phyloP scores from a whole-genome alignment of 2,888 invertebrate genomes.

The Tholera decimalis region DNA sequence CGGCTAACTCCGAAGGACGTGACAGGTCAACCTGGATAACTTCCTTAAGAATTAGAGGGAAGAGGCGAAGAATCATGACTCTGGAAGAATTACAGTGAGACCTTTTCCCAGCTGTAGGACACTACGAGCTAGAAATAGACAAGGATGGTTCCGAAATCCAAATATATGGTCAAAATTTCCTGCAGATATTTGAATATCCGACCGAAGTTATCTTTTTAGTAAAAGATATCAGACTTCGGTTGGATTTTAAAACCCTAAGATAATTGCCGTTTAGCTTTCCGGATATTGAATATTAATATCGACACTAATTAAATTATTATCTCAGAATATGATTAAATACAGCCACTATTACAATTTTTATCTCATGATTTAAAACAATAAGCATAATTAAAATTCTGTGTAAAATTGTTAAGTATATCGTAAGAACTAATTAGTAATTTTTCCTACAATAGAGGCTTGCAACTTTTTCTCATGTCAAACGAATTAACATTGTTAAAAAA shows the following conservation, averaged over 20 bases:
- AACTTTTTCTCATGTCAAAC: conserved; percentile 45
- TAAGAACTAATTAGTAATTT: conserved; percentile 6
- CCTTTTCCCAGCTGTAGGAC: too few species aligned
- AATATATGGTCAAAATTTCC: not conserved
- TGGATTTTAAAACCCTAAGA: conserved; percentile 15
- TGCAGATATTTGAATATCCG: not conserved
- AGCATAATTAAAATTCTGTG: conserved; percentile 8
- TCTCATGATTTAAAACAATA: conserved; percentile 12
- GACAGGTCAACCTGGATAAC: too few species aligned
- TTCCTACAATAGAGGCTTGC: conserved; percentile 32
- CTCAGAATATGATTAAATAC: not conserved
- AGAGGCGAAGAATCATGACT: too few species aligned
- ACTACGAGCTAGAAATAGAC: too few species aligned
- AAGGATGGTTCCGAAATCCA: not conserved
- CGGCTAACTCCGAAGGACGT: too few species aligned
- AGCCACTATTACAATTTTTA: not conserved
- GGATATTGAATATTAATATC: not conserved
- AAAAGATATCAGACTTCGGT: not conserved
- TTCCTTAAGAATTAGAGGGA: too few species aligned
- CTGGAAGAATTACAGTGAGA: too few species aligned
- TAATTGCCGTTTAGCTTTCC: too few species aligned
- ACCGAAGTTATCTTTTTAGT: not conserved
- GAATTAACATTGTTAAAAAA: conserved; percentile 42
- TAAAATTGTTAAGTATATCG: not conserved
- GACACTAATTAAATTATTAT: not conserved